phyloP scores from a whole-genome alignment of 2,113 vertebrate species.

The Scatophagus argus region DNA sequence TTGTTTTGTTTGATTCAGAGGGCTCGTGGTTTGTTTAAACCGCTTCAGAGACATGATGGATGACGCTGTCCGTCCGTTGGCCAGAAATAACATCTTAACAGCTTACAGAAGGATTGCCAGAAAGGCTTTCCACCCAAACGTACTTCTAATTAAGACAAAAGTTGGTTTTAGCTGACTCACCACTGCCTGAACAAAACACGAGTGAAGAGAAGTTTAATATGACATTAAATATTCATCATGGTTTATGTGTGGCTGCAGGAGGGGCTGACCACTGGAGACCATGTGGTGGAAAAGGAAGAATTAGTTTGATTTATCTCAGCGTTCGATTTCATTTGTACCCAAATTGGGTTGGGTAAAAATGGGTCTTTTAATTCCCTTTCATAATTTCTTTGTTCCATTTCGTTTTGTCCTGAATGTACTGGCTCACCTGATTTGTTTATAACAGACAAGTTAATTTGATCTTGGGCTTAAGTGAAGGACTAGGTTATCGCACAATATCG shows the following conservation, averaged over 20 bases:
- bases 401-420: neutral
- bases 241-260: slow-evolving; percentile 56
- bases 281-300: slow-evolving; percentile 43
- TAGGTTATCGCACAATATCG: slow-evolving; percentile 62
- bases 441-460: slow-evolving; percentile 51
- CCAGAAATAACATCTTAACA: too few relatives aligned
- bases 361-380: neutral
- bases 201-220: slow-evolving; percentile 57
- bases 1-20: too few relatives aligned
- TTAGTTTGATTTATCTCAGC: slow-evolving; percentile 51
- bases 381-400: slow-evolving; percentile 16
- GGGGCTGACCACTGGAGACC: slow-evolving; percentile 35
- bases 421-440: slow-evolving; percentile 47
- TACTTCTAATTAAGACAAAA: slow-evolving; percentile 27
- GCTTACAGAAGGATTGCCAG: too few relatives aligned
- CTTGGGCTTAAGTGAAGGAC: slow-evolving; percentile 54
- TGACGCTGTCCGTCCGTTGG: too few relatives aligned
- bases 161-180: slow-evolving; percentile 42
- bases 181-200: slow-evolving; percentile 30
- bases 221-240: slow-evolving; percentile 61
- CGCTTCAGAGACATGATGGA: too few relatives aligned
- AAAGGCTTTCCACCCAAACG: slow-evolving; percentile 28
- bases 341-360: slow-evolving; percentile 48
- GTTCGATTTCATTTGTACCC: slow-evolving; percentile 46
- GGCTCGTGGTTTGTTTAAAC: too few relatives aligned